Percentiles rank a stretch among this genome's conserved stretches.
Conservation (phyloP, 2,888 invertebrate species). For the Metellina segmentata region DNA sequence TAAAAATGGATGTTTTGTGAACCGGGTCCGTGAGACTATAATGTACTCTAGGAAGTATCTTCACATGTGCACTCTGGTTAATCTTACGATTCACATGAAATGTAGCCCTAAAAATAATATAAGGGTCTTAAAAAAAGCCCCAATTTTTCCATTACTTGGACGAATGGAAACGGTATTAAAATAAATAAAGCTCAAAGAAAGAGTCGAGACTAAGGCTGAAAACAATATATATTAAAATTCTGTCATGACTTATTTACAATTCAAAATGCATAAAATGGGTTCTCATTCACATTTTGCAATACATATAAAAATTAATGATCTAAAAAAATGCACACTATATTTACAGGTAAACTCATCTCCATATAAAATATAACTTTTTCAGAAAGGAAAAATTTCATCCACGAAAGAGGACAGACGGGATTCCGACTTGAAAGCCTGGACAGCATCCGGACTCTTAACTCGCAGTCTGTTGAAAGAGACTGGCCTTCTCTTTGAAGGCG, state of each 20-base stretch:
- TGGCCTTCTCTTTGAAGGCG: slow-evolving; percentile 93
- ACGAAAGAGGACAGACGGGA: no score
- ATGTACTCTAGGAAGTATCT: no score
- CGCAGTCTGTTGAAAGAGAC: slow-evolving; percentile 85
- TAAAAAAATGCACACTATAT: slow-evolving; percentile 39
- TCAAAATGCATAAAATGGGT: slow-evolving; percentile 45
- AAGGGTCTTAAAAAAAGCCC: no score
- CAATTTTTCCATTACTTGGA: no score
- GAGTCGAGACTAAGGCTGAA: slow-evolving; percentile 5
- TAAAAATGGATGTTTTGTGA: no score
- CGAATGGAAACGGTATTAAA: no score
- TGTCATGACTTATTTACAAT: slow-evolving; percentile 58
- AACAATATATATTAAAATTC: slow-evolving; percentile 71
- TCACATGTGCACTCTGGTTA: no score
- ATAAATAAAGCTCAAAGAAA: background rate
- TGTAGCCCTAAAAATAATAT: no score
- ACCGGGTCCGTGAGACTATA: no score
- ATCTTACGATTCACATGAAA: no score
- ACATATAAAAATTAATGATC: slow-evolving; percentile 31
- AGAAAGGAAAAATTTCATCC: background rate
- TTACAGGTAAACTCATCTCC: slow-evolving; percentile 11
- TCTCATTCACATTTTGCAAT: slow-evolving; percentile 2
- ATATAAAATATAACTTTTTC: slow-evolving; percentile 4
- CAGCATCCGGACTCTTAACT: background rate
- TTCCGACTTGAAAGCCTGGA: background rate